A percentile compares a stretch with the other conserved stretches of the same genome.
phyloP scores from a whole-genome alignment of 2,888 invertebrate species.

The Harpalus rufipes region DNA sequence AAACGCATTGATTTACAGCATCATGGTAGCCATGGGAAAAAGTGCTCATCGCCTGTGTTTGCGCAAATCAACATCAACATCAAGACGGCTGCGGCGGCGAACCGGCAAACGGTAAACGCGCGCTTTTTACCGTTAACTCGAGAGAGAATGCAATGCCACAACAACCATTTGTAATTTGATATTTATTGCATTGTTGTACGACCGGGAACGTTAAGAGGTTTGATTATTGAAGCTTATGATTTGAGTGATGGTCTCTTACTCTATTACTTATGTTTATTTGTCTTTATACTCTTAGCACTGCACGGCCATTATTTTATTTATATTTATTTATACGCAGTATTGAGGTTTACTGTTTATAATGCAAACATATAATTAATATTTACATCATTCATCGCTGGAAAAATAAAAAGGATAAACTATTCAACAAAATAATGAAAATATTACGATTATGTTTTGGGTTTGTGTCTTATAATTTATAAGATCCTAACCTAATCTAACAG shows the following conservation, averaged over 20 bases:
- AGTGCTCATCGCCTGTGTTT: conserved; percentile 46
- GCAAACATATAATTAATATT: not conserved
- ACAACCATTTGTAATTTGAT: conserved; percentile 64
- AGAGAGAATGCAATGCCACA: conserved; percentile 51
- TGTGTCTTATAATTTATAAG: too few species aligned
- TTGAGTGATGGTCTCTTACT: conserved; percentile 28
- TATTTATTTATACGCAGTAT: not conserved
- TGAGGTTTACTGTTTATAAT: not conserved
- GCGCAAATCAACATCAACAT: not conserved
- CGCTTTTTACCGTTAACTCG: conserved; percentile 56
- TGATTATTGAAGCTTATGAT: conserved; percentile 54
- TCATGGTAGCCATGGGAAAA: conserved; percentile 58
- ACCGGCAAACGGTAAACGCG: conserved; percentile 53
- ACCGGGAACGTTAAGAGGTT: conserved; percentile 47
- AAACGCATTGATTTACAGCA: conserved; percentile 65
- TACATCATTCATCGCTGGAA: not conserved
- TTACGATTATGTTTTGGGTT: too few species aligned
- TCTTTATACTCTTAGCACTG: not conserved
- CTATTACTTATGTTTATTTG: not conserved
- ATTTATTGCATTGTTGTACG: conserved; percentile 57
- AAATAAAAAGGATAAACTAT: not conserved
- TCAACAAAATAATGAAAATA: not conserved
- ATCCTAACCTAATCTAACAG: too few species aligned
- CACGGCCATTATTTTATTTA: too few species aligned
- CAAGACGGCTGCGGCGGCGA: conserved; percentile 38